phyloP scores from a whole-genome alignment of 2,797 vertebrate species.

The Leptatherina wallacei region DNA sequence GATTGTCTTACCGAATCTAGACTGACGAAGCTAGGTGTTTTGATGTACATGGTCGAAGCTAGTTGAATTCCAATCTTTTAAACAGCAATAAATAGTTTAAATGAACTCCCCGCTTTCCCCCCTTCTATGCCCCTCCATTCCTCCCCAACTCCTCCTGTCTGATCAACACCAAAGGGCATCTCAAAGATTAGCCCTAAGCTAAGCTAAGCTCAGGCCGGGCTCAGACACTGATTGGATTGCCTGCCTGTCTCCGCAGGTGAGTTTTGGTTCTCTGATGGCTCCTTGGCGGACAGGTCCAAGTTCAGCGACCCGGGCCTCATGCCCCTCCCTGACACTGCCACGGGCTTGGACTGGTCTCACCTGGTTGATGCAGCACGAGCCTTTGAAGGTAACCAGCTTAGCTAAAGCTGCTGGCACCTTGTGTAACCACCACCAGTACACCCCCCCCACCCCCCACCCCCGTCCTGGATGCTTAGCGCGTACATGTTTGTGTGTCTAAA shows the following conservation, averaged over 20 bases:
- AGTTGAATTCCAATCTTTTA: conserved; percentile 13
- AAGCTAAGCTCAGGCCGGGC: conserved; percentile 49
- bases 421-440: conserved; percentile 31
- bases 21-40: conserved; percentile 6
- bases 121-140: conserved; percentile 22
- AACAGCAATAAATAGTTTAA: conserved; percentile 7
- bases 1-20: neutral
- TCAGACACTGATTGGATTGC: conserved; percentile 70
- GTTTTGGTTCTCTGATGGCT: conserved; percentile 98
- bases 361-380: conserved; percentile 95
- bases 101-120: conserved; percentile 8
- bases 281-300: conserved; percentile 95
- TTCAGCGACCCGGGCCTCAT: conserved; percentile 95
- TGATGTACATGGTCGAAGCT: conserved; percentile 16
- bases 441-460: neutral
- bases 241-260: conserved; percentile 89
- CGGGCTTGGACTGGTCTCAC: conserved; percentile 95
- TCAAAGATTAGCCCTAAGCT: conserved; percentile 35
- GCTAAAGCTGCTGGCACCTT: conserved; percentile 72
- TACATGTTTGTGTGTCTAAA: conserved; percentile 50
- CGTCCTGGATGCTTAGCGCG: conserved; percentile 55
- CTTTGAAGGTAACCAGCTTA: conserved; percentile 93
- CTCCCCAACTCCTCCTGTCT: conserved; percentile 43
- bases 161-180: conserved; percentile 49
- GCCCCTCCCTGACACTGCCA: conserved; percentile 94